Evolutionary conservation across 2,888 invertebrate genomes (phyloP).

Genomic region (Sisyra terminalis): DNA sequence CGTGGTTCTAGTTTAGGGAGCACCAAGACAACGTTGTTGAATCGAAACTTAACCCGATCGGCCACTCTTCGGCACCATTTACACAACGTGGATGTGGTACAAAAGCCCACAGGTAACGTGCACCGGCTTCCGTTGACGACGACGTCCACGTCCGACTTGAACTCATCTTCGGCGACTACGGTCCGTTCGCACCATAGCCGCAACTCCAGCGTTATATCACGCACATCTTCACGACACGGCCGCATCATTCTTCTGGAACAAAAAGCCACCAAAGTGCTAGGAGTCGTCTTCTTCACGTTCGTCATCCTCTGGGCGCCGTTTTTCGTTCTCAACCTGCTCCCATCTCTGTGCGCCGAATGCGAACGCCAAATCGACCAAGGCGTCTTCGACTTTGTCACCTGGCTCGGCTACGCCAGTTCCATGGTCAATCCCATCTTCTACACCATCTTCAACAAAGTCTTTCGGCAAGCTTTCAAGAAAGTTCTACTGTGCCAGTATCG

Average conservation of each 20-base stretch:
- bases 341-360: slow-evolving; percentile 68
- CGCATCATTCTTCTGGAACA: slow-evolving; percentile 78
- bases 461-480: slow-evolving; percentile 79
- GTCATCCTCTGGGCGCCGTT: slow-evolving; percentile 94
- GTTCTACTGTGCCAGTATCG: slow-evolving; percentile 64
- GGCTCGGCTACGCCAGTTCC: slow-evolving; percentile 88
- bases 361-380: slow-evolving; percentile 57
- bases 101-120: slow-evolving; percentile 8
- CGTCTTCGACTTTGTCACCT: slow-evolving; percentile 75
- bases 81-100: slow-evolving; percentile 7
- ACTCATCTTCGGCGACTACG: slow-evolving; percentile 26
- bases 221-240: slow-evolving; percentile 68
- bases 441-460: slow-evolving; percentile 89
- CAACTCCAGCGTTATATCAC: slow-evolving; percentile 65
- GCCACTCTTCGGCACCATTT: slow-evolving; percentile 40
- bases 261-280: slow-evolving; percentile 90
- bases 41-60: slow-evolving; percentile 39
- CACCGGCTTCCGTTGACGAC: slow-evolving; percentile 14
- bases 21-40: slow-evolving; percentile 40
- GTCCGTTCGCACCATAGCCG: slow-evolving; percentile 57
- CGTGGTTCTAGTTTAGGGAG: slow-evolving; percentile 52
- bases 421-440: slow-evolving; percentile 94
- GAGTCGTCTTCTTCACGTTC: slow-evolving; percentile 88
- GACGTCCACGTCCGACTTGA: slow-evolving; percentile 5
- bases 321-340: slow-evolving; percentile 75